Conservation (phyloP, 2,888 invertebrate species). For the Dynastes tityus region DNA sequence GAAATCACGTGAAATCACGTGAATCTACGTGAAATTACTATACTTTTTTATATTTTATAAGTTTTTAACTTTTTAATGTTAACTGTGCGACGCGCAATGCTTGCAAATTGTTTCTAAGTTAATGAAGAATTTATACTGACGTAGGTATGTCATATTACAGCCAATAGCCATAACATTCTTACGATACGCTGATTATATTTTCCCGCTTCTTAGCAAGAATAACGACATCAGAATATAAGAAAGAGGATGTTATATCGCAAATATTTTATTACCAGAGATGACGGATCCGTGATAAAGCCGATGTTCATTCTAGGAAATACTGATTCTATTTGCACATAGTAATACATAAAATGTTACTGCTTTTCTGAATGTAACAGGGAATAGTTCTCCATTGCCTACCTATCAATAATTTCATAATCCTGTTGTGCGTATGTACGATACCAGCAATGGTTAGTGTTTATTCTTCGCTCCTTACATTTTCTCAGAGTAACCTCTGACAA, state of each 20-base stretch:
- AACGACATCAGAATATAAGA: constrained; percentile 18
- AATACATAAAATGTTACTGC: constrained; percentile 47
- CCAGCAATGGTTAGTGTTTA: constrained; percentile 9
- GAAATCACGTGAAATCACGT: too few species aligned
- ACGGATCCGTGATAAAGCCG: constrained; percentile 26
- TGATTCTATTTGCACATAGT: constrained; percentile 47
- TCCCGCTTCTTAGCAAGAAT: constrained; percentile 12
- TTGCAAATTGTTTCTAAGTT: background rate
- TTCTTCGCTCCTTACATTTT: constrained; percentile 18
- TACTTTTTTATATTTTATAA: too few species aligned
- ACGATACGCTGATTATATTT: constrained; percentile 6
- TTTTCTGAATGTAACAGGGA: constrained; percentile 2
- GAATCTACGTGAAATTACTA: too few species aligned
- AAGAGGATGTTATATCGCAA: constrained; percentile 20
- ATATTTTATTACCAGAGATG: constrained; percentile 38
- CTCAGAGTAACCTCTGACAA: background rate
- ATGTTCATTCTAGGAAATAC: constrained; percentile 34
- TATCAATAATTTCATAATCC: constrained; percentile 40
- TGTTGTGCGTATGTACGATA: constrained; percentile 21
- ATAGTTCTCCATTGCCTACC: constrained; percentile 5
- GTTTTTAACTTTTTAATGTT: too few species aligned
- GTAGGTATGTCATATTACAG: too few species aligned
- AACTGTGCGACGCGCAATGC: too few species aligned
- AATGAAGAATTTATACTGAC: too few species aligned
- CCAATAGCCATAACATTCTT: constrained; percentile 1